These are phyloP conservation scores for Ooceraea biroi DNA, from an alignment of 1,140 invertebrate genomes.

Conservation along the genomic window DNA sequence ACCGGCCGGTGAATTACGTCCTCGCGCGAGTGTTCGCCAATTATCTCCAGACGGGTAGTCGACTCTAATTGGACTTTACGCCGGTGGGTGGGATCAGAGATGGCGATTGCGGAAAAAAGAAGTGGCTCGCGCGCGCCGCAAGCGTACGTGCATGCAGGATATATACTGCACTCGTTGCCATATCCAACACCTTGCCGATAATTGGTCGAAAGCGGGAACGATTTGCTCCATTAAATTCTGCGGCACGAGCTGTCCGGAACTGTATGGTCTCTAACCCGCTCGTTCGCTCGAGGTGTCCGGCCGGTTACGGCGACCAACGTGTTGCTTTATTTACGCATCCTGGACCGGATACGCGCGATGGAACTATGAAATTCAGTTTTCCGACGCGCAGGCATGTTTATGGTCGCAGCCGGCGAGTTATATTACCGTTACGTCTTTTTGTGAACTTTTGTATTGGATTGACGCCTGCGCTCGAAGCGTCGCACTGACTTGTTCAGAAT, in stretches of 20 bases:
- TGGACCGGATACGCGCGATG: slow-evolving; percentile 59
- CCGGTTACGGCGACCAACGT: slow-evolving; percentile 58
- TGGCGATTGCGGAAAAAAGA: slow-evolving; percentile 69
- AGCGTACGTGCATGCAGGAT: neutral
- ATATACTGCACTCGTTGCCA: slow-evolving; percentile 4
- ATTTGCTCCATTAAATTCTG: slow-evolving; percentile 72
- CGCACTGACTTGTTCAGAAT: neutral
- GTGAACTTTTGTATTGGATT: neutral
- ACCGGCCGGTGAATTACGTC: slow-evolving; percentile 80
- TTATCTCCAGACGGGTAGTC: slow-evolving; percentile 82
- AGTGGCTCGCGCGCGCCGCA: neutral
- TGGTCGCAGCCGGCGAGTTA: slow-evolving; percentile 52
- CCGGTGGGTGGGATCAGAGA: slow-evolving; percentile 81
- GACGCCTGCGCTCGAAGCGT: neutral
- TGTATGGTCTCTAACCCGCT: slow-evolving; percentile 32
- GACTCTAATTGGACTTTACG: slow-evolving; percentile 83
- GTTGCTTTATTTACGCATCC: slow-evolving; percentile 64
- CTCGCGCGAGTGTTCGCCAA: slow-evolving; percentile 81
- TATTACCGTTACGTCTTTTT: slow-evolving; percentile 23
- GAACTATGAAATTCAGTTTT: slow-evolving; percentile 66
- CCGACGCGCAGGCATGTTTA: slow-evolving; percentile 52
- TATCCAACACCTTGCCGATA: slow-evolving; percentile 61
- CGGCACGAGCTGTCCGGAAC: slow-evolving; percentile 22
- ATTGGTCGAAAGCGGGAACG: slow-evolving; percentile 71
- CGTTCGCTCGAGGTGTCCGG: slow-evolving; percentile 55